Evolutionary conservation across 64 coral and sea anemone species (phyloP).

Genomic region (Exaiptasia diaphana): DNA sequence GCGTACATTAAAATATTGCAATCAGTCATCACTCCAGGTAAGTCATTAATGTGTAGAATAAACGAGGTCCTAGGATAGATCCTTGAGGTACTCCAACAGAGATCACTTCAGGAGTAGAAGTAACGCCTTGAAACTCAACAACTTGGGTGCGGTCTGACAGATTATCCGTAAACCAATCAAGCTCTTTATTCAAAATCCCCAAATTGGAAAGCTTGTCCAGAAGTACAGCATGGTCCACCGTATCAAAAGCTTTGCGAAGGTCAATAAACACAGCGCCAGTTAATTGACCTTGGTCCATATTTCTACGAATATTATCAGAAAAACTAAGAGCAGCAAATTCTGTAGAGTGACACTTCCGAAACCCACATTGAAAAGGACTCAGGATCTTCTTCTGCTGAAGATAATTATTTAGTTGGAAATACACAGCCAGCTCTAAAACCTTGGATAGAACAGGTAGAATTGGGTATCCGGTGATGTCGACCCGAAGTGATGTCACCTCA

Average conservation of each 20-base stretch:
- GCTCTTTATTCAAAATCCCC: neutral
- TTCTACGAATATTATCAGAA: neutral
- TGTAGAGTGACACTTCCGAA: neutral
- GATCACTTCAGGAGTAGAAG: neutral
- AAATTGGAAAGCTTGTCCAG: neutral
- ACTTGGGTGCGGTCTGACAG: neutral
- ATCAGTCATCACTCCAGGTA: neutral
- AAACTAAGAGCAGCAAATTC: neutral
- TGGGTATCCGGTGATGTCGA: no score
- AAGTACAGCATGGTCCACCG: neutral
- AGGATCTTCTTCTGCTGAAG: slow-evolving; percentile 12
- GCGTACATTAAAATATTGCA: neutral
- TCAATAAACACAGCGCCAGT: neutral
- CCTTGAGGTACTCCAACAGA: neutral
- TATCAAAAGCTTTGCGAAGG: neutral
- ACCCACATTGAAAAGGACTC: neutral
- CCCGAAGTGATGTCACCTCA: no score
- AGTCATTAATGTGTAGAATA: neutral
- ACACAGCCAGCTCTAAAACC: neutral
- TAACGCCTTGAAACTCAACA: neutral
- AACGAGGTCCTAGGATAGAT: neutral
- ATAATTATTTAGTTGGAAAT: slow-evolving; percentile 35
- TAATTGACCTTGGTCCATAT: neutral
- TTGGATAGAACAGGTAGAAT: slow-evolving; percentile 8
- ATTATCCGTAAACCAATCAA: neutral